Conservation (phyloP, 1,140 invertebrate species). For the Anagrus nilaparvatae region DNA sequence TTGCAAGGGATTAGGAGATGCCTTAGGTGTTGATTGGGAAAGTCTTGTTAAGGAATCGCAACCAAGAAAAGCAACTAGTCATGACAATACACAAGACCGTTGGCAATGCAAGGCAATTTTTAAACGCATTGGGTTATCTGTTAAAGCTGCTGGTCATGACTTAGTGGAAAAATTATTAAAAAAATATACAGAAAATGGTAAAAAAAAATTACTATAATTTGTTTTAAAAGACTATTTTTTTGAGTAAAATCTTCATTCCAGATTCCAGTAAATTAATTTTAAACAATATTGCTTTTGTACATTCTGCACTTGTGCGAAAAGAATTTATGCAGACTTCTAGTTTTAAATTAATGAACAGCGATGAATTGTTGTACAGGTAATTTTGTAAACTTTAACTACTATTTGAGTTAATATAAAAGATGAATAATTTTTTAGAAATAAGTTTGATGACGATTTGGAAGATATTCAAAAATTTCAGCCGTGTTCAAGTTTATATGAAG, state of each 20-base stretch:
- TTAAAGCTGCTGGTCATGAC: constrained; percentile 56
- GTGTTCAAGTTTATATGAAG: constrained; percentile 33
- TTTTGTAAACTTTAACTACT: constrained; percentile 7
- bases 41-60: constrained; percentile 71
- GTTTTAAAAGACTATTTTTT: too few species aligned
- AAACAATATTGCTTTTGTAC: constrained; percentile 33
- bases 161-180: constrained; percentile 50
- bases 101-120: constrained; percentile 67
- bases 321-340: constrained; percentile 23
- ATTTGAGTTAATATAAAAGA: constrained; percentile 2
- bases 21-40: constrained; percentile 85
- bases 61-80: constrained; percentile 40
- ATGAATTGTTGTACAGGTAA: constrained; percentile 34
- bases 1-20: constrained; percentile 68
- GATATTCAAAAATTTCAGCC: constrained; percentile 31
- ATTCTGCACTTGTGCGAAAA: constrained; percentile 29
- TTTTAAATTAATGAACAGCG: constrained; percentile 21
- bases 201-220: constrained; percentile 11
- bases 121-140: constrained; percentile 59
- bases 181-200: constrained; percentile 41
- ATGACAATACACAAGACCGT: constrained; percentile 52
- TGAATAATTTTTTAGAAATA: constrained; percentile 21
- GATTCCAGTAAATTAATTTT: constrained; percentile 27
- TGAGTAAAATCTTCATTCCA: constrained; percentile 19
- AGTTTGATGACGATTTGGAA: constrained; percentile 21